phyloP scores from a whole-genome alignment of 2,113 vertebrate species.

The Mormyrus iriodes region DNA sequence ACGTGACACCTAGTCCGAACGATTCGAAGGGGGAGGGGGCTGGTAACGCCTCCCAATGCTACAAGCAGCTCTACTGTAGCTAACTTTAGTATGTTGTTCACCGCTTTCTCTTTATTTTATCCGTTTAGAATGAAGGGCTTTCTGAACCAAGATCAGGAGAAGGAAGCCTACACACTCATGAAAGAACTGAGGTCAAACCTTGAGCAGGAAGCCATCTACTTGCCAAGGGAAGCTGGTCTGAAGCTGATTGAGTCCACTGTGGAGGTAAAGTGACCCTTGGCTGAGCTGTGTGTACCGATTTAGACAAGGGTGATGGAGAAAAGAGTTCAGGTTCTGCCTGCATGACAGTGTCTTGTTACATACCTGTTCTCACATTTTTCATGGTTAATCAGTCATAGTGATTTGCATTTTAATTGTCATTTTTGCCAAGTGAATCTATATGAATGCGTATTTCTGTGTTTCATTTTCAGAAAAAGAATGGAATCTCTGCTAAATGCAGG shows the following conservation, averaged over 20 bases:
- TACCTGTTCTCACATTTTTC: background rate
- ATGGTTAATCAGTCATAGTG: background rate
- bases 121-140: slow-evolving; percentile 51
- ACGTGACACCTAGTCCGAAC: background rate
- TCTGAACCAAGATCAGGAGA: slow-evolving; percentile 51
- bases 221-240: slow-evolving; percentile 80
- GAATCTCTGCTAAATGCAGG: slow-evolving; percentile 79
- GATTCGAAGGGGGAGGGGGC: slow-evolving; percentile 39
- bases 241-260: slow-evolving; percentile 73
- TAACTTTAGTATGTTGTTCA: background rate
- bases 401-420: background rate
- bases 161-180: slow-evolving; percentile 76
- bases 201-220: slow-evolving; percentile 77
- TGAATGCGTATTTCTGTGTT: background rate
- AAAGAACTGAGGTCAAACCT: slow-evolving; percentile 78
- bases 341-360: background rate
- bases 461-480: slow-evolving; percentile 63
- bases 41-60: slow-evolving; percentile 29
- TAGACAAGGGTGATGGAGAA: slow-evolving; percentile 15
- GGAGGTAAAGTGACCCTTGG: slow-evolving; percentile 59
- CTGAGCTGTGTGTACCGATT: slow-evolving; percentile 1
- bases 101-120: background rate
- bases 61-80: background rate
- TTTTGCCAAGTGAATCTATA: background rate
- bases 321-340: background rate